Evolutionary conservation across 2,113 vertebrate genomes (phyloP).

Genomic region (Podarcis raffonei): DNA sequence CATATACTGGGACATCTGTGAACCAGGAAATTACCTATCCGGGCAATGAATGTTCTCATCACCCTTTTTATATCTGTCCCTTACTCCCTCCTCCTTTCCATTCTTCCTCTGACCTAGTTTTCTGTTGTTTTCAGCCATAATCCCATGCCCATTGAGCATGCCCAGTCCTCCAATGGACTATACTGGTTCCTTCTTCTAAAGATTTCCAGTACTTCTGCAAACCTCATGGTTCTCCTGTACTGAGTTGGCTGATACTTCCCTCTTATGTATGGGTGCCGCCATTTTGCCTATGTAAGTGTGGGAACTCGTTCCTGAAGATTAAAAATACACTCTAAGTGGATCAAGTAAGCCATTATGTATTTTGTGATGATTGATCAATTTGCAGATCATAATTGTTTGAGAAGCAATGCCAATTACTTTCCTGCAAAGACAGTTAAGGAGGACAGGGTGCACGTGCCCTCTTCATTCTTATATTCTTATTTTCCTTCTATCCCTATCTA

Average conservation of each 20-base stretch:
- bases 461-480: background rate
- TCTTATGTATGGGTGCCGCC: background rate
- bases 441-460: background rate
- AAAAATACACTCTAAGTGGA: background rate
- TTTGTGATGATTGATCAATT: background rate
- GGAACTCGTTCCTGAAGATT: background rate
- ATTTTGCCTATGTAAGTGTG: background rate
- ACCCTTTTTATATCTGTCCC: background rate
- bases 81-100: background rate
- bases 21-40: background rate
- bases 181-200: too few relatives aligned
- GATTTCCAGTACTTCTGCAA: background rate
- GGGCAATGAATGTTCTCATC: background rate
- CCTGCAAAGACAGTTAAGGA: background rate
- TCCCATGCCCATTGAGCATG: too few relatives aligned
- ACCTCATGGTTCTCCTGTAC: background rate
- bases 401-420: conserved; percentile 17
- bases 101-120: background rate
- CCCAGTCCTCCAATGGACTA: too few relatives aligned
- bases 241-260: background rate
- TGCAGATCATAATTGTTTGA: background rate
- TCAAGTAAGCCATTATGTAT: conserved; percentile 9
- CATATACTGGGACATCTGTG: background rate
- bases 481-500: background rate
- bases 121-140: too few relatives aligned